Evolutionary conservation across 2,797 vertebrate genomes (phyloP).

Genomic region (Allobates femoralis): DNA sequence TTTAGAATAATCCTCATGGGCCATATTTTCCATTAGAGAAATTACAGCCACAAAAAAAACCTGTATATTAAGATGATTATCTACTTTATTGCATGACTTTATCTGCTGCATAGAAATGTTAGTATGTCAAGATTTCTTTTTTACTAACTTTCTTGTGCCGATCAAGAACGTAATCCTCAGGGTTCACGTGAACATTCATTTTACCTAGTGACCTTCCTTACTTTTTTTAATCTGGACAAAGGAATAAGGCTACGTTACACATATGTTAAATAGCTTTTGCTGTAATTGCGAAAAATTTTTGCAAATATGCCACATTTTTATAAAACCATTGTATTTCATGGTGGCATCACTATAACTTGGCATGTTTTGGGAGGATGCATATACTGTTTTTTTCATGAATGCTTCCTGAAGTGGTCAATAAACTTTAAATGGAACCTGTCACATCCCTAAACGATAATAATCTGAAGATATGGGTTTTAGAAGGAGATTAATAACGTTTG

Average conservation of each 20-base stretch:
- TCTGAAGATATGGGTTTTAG: no score
- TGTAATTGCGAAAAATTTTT: no score
- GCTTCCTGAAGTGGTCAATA: no score
- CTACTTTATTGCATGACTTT: constrained; percentile 24
- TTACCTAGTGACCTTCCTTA: neutral
- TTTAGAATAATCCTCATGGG: constrained; percentile 53
- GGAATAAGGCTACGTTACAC: neutral
- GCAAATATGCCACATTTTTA: no score
- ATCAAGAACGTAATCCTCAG: neutral
- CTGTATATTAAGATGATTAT: constrained; percentile 26
- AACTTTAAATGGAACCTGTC: no score
- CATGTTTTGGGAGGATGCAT: no score
- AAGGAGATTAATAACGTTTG: no score
- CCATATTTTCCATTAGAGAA: constrained; percentile 53
- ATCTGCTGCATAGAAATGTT: neutral
- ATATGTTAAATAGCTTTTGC: no score
- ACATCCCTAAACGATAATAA: no score
- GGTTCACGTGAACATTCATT: neutral
- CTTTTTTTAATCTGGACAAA: neutral
- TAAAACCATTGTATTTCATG: no score
- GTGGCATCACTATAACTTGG: no score
- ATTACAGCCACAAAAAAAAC: constrained; percentile 28
- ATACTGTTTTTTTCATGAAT: no score
- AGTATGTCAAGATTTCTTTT: neutral
- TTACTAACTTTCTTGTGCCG: neutral